These are phyloP conservation scores for Dryobates pubescens DNA, from an alignment of 2,797 vertebrate species.

Conservation along the genomic window DNA sequence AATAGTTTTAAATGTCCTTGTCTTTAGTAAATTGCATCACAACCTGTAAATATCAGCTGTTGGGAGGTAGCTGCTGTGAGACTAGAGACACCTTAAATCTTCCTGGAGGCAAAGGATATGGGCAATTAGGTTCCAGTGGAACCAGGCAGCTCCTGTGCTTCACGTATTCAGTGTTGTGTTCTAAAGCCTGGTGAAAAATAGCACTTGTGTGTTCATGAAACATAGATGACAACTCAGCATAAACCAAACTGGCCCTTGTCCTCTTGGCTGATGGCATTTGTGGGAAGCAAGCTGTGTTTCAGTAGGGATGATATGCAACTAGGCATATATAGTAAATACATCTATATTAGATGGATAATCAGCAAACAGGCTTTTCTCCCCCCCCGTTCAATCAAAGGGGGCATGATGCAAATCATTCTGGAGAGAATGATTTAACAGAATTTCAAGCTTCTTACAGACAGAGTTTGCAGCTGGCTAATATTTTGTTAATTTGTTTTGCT, in stretches of 20 bases:
- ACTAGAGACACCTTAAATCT: not conserved
- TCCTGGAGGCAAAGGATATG: not conserved
- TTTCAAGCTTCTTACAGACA: not conserved
- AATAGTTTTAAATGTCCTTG: not conserved
- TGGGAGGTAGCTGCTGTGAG: not conserved
- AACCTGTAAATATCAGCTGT: not conserved
- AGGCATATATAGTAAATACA: not conserved
- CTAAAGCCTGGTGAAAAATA: not conserved
- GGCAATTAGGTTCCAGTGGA: not conserved
- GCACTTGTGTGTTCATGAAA: not conserved
- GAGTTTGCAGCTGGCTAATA: not conserved
- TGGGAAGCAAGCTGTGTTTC: not conserved
- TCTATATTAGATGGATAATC: not conserved
- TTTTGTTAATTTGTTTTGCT: not conserved
- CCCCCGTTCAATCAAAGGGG: not conserved
- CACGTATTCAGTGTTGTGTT: not conserved
- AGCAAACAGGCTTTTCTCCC: not conserved
- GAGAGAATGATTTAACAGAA: not conserved
- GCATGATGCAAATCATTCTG: not conserved
- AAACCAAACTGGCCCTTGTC: not conserved
- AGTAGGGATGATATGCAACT: too few relatives aligned
- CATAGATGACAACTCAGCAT: not conserved
- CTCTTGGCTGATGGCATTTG: not conserved
- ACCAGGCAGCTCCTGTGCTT: not conserved
- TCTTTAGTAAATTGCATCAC: not conserved